These are phyloP conservation scores for Antitype chi DNA, from an alignment of 2,888 invertebrate species.

Conservation along the genomic window DNA sequence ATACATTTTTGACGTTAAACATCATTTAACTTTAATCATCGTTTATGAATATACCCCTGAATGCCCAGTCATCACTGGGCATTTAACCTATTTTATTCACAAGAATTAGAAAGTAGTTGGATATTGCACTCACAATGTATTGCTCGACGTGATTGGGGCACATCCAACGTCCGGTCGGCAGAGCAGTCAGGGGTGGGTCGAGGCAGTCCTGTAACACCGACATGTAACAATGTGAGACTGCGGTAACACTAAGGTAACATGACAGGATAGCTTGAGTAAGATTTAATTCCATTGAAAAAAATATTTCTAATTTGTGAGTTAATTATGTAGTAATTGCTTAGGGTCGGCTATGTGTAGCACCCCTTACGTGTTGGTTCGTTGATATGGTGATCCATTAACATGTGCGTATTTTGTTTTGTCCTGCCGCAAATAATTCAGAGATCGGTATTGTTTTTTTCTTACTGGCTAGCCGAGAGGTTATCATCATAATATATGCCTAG, in stretches of 20 bases:
- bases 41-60: no score
- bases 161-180: slow-evolving; percentile 98
- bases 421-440: neutral
- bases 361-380: neutral
- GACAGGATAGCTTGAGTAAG: neutral
- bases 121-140: slow-evolving; percentile 92
- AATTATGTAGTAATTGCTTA: no score
- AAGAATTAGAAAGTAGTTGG: neutral
- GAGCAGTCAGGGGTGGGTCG: slow-evolving; percentile 96
- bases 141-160: slow-evolving; percentile 99
- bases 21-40: no score
- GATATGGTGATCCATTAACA: neutral
- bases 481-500: no score
- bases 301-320: no score
- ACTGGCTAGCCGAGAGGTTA: no score
- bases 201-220: slow-evolving; percentile 93
- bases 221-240: neutral
- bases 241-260: neutral
- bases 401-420: neutral
- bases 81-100: no score
- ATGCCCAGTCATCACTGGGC: no score
- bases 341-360: no score
- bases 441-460: no score
- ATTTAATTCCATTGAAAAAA: neutral
- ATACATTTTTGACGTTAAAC: no score